Conservation (phyloP, 2,113 vertebrate species). For the Silurus meridionalis region DNA sequence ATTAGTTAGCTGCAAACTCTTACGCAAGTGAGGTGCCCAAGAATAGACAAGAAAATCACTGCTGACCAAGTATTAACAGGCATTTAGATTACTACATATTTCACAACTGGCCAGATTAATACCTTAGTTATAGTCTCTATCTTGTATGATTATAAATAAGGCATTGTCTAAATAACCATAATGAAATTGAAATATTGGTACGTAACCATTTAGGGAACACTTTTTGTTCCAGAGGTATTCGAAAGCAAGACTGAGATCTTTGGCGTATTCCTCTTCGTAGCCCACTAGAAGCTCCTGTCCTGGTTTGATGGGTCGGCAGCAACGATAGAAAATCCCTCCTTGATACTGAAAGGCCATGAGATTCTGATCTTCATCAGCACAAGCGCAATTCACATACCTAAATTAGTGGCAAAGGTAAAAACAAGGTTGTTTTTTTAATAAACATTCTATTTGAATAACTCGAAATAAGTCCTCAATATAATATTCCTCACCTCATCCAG, state of each 20-base stretch:
- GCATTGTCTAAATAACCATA: not conserved
- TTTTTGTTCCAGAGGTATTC: conserved; percentile 27
- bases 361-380: conserved; percentile 15
- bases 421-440: not conserved
- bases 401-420: not conserved
- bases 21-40: not conserved
- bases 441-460: not conserved
- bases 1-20: not conserved
- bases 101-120: not conserved
- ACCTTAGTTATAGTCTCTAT: not conserved
- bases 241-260: conserved; percentile 15
- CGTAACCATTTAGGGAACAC: conserved; percentile 21
- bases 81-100: not conserved
- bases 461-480: not conserved
- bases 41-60: not conserved
- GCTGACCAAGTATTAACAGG: not conserved
- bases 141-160: not conserved
- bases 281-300: conserved; percentile 21
- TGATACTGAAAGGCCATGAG: conserved; percentile 20
- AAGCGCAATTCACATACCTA: conserved; percentile 21
- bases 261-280: conserved; percentile 16
- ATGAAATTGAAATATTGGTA: conserved; percentile 7
- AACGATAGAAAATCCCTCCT: conserved; percentile 12
- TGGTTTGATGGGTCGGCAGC: conserved; percentile 14
- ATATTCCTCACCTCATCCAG: conserved; percentile 17